Evolutionary conservation across 1,140 invertebrate genomes (phyloP).

Genomic region (Medauroidea extradentata): DNA sequence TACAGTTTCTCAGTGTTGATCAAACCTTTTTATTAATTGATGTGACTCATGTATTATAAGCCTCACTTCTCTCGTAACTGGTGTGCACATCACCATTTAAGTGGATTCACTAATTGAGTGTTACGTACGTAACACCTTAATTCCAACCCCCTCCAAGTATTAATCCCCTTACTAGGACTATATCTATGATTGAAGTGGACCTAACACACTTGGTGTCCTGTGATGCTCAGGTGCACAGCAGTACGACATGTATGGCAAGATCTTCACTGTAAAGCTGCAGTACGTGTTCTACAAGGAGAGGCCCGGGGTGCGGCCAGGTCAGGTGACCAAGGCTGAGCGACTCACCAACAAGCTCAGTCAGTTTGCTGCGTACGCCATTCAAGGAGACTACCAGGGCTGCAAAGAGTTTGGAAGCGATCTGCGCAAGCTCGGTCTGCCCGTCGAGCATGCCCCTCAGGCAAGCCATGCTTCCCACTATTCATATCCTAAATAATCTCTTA

Average conservation of each 20-base stretch:
- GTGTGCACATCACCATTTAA: too few relatives aligned
- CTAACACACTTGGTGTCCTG: too few relatives aligned
- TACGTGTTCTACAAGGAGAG: constrained; percentile 98
- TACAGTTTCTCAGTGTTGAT: too few relatives aligned
- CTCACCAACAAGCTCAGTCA: constrained; percentile 88
- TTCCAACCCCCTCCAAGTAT: too few relatives aligned
- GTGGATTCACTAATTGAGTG: too few relatives aligned
- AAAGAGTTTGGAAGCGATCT: constrained; percentile 90
- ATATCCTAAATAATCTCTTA: too few relatives aligned
- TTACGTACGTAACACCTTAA: too few relatives aligned
- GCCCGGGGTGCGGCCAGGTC: constrained; percentile 92
- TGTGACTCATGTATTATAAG: too few relatives aligned
- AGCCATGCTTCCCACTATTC: constrained; percentile 9
- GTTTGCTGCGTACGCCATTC: constrained; percentile 90
- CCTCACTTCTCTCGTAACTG: too few relatives aligned
- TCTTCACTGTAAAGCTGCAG: constrained; percentile 97
- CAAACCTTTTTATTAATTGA: too few relatives aligned
- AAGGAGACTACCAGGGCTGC: constrained; percentile 86
- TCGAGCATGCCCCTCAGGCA: constrained; percentile 94
- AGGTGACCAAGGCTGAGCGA: constrained; percentile 89
- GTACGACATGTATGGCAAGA: constrained; percentile 97
- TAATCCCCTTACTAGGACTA: too few relatives aligned
- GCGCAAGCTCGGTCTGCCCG: constrained; percentile 88
- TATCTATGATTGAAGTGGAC: too few relatives aligned
- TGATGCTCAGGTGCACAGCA: constrained; percentile 84